A percentile compares a stretch with the other conserved stretches of the same genome.
Evolutionary conservation across 2,888 invertebrate genomes (phyloP).

Genomic region (Chaetogeoica ovagalla): DNA sequence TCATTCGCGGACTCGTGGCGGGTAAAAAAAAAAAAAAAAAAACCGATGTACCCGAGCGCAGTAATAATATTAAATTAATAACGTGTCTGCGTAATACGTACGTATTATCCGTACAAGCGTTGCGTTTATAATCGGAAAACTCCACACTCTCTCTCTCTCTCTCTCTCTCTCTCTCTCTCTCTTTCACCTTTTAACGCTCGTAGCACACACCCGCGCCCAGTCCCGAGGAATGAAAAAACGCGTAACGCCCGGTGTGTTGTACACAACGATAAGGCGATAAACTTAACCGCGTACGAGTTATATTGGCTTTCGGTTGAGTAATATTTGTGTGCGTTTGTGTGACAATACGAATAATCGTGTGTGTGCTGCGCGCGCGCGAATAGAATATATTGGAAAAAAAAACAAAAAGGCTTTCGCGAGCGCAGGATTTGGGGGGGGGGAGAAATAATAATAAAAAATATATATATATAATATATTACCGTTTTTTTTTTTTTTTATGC

Average conservation of each 20-base stretch:
- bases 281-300: no score
- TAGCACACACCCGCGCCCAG: no score
- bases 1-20: background rate
- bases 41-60: no score
- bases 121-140: no score
- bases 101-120: background rate
- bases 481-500: no score
- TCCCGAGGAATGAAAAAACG: no score
- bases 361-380: background rate
- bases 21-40: background rate
- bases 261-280: no score
- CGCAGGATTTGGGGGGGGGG: background rate
- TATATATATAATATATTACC: background rate
- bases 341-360: slow-evolving; percentile 14
- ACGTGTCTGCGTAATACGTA: background rate
- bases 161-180: no score
- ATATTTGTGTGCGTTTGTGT: background rate
- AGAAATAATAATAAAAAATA: background rate
- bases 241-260: no score
- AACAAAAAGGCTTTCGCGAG: background rate
- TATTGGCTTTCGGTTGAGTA: background rate
- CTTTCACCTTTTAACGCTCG: no score
- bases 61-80: no score
- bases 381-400: background rate
- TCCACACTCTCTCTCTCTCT: no score